phyloP scores from a whole-genome alignment of 2,797 vertebrate genomes.

The Cyprinodon diabolis region DNA sequence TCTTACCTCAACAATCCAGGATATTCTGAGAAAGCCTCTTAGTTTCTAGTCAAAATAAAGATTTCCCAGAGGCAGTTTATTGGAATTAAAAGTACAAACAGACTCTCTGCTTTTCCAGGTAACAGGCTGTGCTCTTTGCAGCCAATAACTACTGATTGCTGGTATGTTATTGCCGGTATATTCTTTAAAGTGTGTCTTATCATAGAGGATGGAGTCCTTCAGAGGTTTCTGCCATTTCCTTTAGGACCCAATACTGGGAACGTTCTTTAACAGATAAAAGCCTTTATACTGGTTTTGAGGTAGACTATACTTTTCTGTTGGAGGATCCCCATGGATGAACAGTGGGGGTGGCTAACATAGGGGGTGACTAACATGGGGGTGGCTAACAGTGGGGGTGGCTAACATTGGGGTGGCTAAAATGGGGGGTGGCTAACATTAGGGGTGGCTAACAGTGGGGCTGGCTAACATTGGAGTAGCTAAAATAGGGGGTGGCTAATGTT shows the following conservation, averaged over 20 bases:
- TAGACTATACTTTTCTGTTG: neutral
- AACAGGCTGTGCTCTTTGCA: neutral
- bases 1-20: neutral
- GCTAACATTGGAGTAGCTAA: too few relatives aligned
- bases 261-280: too few relatives aligned
- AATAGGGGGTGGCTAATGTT: too few relatives aligned
- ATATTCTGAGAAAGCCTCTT: conserved; percentile 4
- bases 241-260: neutral
- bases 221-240: neutral
- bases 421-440: too few relatives aligned
- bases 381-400: too few relatives aligned
- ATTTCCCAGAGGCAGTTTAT: neutral
- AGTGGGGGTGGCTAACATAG: too few relatives aligned
- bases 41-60: neutral
- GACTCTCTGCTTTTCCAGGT: neutral
- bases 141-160: neutral
- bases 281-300: neutral
- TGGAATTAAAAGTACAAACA: neutral
- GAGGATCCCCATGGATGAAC: too few relatives aligned
- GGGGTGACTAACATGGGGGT: too few relatives aligned
- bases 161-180: too few relatives aligned
- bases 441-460: too few relatives aligned
- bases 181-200: neutral
- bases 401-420: too few relatives aligned
- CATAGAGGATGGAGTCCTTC: neutral